These are phyloP conservation scores for Ganaspis brasiliensis DNA, from an alignment of 2,888 invertebrate species.

Conservation along the genomic window DNA sequence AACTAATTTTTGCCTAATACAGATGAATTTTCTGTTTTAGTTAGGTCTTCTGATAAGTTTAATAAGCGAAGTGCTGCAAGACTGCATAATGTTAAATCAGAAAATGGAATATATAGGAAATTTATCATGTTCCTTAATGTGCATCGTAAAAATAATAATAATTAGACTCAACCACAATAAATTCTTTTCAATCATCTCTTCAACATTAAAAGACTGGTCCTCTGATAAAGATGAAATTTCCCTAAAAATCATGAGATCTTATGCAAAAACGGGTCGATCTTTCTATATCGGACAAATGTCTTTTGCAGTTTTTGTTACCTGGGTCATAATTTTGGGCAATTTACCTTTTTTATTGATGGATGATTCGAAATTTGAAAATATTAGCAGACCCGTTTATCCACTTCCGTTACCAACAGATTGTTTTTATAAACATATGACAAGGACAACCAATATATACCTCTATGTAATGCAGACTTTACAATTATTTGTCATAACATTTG, in stretches of 20 bases:
- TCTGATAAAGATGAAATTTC: not conserved
- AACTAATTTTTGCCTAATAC: too few relatives aligned
- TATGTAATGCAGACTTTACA: slow-evolving; percentile 22
- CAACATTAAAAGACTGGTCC: slow-evolving; percentile 3
- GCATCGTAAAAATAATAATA: not conserved
- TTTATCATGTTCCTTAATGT: not conserved
- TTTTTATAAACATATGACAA: slow-evolving; percentile 14
- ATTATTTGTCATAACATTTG: not conserved
- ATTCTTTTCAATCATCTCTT: not conserved
- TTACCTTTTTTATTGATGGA: slow-evolving; percentile 6
- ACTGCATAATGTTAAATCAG: not conserved
- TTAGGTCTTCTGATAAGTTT: not conserved
- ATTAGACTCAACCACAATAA: slow-evolving; percentile 1
- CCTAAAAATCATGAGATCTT: slow-evolving; percentile 9
- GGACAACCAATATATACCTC: not conserved
- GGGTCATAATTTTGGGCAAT: not conserved
- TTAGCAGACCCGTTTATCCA: not conserved
- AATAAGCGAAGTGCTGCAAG: not conserved
- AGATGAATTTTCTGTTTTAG: slow-evolving; percentile 16
- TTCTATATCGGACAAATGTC: not conserved
- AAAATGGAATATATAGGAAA: slow-evolving; percentile 7
- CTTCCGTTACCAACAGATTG: slow-evolving; percentile 24
- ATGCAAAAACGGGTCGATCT: not conserved
- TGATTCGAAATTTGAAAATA: not conserved
- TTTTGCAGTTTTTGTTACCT: not conserved